Conservation (phyloP, 2,888 invertebrate genomes). For the Dichetophora obliterata region DNA sequence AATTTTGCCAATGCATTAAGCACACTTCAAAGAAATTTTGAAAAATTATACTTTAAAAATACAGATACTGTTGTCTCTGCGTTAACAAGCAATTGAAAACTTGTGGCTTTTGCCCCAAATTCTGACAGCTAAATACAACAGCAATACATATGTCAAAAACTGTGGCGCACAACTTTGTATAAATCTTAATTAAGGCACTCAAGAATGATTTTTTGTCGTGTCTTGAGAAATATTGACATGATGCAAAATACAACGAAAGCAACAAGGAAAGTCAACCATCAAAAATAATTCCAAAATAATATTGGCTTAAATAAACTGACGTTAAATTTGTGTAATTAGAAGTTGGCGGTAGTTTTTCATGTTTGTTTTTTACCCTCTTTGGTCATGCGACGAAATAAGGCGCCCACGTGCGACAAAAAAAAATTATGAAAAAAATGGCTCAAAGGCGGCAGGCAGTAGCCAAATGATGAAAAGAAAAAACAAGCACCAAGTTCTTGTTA, state of each 20-base stretch:
- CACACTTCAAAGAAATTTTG: too few species aligned
- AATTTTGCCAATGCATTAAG: too few species aligned
- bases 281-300: background rate
- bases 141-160: background rate
- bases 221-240: background rate
- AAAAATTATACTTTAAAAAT: too few species aligned
- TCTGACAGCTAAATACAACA: conserved; percentile 9
- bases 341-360: background rate
- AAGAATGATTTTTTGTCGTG: background rate
- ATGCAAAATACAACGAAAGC: background rate
- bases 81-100: background rate
- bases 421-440: background rate
- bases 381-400: background rate
- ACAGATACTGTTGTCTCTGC: too few species aligned
- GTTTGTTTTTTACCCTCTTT: conserved; percentile 9
- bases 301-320: background rate
- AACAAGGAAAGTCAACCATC: background rate
- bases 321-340: background rate
- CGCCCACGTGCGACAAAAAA: conserved; percentile 20
- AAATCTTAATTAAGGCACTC: background rate
- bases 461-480: background rate
- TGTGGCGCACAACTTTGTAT: background rate
- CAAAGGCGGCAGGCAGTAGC: background rate
- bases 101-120: background rate
- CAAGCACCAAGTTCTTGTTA: background rate